These are phyloP conservation scores for Sarcophaga rosellei DNA, from an alignment of 2,888 invertebrate genomes.

Conservation along the genomic window DNA sequence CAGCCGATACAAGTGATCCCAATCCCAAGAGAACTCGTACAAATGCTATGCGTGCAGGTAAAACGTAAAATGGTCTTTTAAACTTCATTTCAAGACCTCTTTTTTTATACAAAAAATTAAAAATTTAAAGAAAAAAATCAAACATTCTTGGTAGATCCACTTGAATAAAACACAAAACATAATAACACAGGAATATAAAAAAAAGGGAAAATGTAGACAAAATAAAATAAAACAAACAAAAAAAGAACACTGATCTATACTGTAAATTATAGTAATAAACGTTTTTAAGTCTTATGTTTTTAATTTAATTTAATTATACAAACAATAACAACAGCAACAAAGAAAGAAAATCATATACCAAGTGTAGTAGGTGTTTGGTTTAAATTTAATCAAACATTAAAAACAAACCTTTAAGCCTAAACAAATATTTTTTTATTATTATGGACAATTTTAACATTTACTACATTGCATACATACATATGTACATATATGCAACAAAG, in stretches of 20 bases:
- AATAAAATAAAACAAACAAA: not conserved
- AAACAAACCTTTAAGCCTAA: not conserved
- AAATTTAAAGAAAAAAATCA: not conserved
- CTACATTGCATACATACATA: too few relatives aligned
- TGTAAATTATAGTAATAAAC: slow-evolving; percentile 46
- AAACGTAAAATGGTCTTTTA: slow-evolving; percentile 65
- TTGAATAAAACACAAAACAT: slow-evolving; percentile 27
- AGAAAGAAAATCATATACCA: slow-evolving; percentile 24
- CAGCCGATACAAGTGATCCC: slow-evolving; percentile 75
- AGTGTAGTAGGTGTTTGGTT: slow-evolving; percentile 28
- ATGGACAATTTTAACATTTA: too few relatives aligned
- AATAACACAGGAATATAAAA: not conserved
- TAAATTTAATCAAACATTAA: not conserved
- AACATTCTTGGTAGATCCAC: slow-evolving; percentile 56
- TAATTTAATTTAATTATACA: slow-evolving; percentile 24
- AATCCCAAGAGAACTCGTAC: slow-evolving; percentile 75
- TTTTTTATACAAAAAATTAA: not conserved
- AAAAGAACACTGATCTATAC: slow-evolving; percentile 4
- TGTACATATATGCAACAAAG: too few relatives aligned
- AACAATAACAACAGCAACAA: not conserved
- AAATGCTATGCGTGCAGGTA: slow-evolving; percentile 70
- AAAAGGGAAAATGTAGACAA: slow-evolving; percentile 36
- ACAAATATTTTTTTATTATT: too few relatives aligned
- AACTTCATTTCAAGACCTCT: not conserved
- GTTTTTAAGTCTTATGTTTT: slow-evolving; percentile 30